A percentile compares a stretch with the other conserved stretches of the same genome.
Conservation (phyloP, 2,797 vertebrate genomes). For the Ara ararauna region DNA sequence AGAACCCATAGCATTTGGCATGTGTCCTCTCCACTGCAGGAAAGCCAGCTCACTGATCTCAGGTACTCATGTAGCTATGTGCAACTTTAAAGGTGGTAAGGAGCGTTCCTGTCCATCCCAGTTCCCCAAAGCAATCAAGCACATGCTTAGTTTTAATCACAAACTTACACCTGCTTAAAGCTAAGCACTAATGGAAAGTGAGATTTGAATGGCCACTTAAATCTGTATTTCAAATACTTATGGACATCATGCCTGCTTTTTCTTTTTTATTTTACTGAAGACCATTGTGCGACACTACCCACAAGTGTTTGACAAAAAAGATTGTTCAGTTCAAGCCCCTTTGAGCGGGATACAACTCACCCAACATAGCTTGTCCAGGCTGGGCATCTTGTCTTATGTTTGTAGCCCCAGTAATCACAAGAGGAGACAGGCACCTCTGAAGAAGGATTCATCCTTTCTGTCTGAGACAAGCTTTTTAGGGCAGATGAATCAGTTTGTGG, state of each 20-base stretch:
- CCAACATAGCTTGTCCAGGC: not conserved
- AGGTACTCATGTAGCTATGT: not conserved
- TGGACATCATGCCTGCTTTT: not conserved
- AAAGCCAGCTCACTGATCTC: not conserved
- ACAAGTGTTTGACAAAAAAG: not conserved
- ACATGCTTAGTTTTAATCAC: not conserved
- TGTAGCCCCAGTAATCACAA: not conserved
- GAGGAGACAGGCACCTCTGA: not conserved
- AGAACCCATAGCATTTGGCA: not conserved
- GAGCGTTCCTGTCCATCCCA: not conserved
- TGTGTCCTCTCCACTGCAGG: accelerated
- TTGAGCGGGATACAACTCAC: not conserved
- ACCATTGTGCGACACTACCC: not conserved
- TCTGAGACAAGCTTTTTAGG: constrained; percentile 2
- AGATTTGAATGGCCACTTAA: not conserved
- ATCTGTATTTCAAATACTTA: not conserved
- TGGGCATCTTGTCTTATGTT: not conserved
- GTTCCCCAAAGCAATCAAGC: not conserved
- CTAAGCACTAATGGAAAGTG: not conserved
- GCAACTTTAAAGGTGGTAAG: not conserved
- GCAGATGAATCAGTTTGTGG: constrained; percentile 57
- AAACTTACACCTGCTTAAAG: not conserved
- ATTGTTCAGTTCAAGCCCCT: not conserved
- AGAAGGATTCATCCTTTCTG: constrained; percentile 23
- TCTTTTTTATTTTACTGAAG: not conserved